These are phyloP conservation scores for Cyprinus carpio DNA, from an alignment of 2,113 vertebrate species.

Conservation along the genomic window DNA sequence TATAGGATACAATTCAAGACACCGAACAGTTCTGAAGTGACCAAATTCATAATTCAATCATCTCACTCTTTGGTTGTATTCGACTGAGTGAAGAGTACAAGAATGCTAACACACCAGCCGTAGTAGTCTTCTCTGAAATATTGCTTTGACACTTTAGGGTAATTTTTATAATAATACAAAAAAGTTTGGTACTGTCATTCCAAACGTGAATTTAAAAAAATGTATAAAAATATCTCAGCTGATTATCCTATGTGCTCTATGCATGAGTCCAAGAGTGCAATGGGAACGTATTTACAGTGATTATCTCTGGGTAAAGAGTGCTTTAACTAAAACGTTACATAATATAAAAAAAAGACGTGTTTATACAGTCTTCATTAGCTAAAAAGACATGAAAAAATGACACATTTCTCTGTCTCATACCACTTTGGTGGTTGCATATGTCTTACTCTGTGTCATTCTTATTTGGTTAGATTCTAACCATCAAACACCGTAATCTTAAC, in stretches of 20 bases:
- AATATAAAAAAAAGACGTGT: slow-evolving; percentile 41
- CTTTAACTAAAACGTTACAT: slow-evolving; percentile 40
- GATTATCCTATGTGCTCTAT: slow-evolving; percentile 70
- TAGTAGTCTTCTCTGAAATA: slow-evolving; percentile 55
- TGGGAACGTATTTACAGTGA: slow-evolving; percentile 57
- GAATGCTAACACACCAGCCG: slow-evolving; percentile 16
- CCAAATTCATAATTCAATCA: slow-evolving; percentile 24
- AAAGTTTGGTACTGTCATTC: slow-evolving; percentile 55
- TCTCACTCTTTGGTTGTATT: slow-evolving; percentile 50
- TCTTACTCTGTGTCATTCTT: slow-evolving; percentile 57
- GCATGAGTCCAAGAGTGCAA: slow-evolving; percentile 70
- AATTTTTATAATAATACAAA: slow-evolving; percentile 59
- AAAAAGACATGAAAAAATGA: slow-evolving; percentile 50
- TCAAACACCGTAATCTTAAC: slow-evolving; percentile 58
- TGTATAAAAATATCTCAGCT: slow-evolving; percentile 71
- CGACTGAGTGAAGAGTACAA: neutral
- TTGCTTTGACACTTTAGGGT: slow-evolving; percentile 69
- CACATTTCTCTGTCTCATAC: slow-evolving; percentile 65
- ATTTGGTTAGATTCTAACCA: slow-evolving; percentile 68
- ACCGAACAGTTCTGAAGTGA: slow-evolving; percentile 18
- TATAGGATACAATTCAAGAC: neutral
- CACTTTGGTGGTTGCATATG: slow-evolving; percentile 58
- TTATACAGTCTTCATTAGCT: slow-evolving; percentile 25
- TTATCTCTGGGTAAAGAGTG: slow-evolving; percentile 50
- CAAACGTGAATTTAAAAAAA: slow-evolving; percentile 50